phyloP scores from a whole-genome alignment of 1,140 invertebrate species.

The Temnothorax curvispinosus region DNA sequence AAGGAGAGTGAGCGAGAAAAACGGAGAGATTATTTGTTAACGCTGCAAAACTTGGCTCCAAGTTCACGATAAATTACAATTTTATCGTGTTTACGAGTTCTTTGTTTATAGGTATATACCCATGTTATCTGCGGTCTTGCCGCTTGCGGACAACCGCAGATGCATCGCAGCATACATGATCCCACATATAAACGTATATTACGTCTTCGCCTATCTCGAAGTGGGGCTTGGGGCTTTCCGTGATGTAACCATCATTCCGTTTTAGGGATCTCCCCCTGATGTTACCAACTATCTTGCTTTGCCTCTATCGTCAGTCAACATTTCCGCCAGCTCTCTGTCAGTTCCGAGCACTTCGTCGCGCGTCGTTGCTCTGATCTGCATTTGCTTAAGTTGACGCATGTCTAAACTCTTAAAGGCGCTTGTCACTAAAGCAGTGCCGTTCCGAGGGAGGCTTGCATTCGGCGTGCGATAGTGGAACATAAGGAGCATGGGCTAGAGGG shows the following conservation, averaged over 20 bases:
- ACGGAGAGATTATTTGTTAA: not conserved
- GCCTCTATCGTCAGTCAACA: constrained; percentile 15
- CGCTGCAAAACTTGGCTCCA: not conserved
- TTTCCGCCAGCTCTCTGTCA: constrained; percentile 36
- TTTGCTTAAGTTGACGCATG: constrained; percentile 68
- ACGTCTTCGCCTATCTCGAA: constrained; percentile 24
- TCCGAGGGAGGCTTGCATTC: not conserved
- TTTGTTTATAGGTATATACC: not conserved
- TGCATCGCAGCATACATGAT: not conserved
- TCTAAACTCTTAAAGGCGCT: constrained; percentile 44
- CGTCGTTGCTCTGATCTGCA: constrained; percentile 62
- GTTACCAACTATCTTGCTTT: constrained; percentile 5
- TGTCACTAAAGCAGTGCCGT: not conserved
- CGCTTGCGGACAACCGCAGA: constrained; percentile 10
- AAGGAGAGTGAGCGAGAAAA: not conserved
- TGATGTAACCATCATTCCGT: constrained; percentile 52
- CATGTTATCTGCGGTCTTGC: not conserved
- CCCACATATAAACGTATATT: not conserved
- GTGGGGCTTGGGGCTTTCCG: not conserved
- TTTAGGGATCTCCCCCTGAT: constrained; percentile 45
- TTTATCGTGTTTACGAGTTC: constrained; percentile 26
- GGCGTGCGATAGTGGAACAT: constrained; percentile 51
- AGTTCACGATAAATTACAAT: not conserved
- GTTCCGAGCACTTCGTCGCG: constrained; percentile 62
- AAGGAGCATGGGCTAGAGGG: constrained; percentile 8